phyloP scores from a whole-genome alignment of 2,888 invertebrate species.

The Abscondita cerata region DNA sequence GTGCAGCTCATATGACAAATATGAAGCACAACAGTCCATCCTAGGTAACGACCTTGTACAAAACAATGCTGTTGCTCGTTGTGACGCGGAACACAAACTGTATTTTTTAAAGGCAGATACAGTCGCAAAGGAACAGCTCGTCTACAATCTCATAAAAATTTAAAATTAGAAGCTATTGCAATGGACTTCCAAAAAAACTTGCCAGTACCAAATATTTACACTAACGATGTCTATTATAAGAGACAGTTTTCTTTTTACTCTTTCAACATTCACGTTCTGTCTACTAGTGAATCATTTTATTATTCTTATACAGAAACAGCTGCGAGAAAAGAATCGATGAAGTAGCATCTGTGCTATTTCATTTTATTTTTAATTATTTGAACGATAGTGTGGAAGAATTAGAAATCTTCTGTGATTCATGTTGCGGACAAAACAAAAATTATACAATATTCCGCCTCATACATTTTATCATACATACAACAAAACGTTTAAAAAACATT shows the following conservation, averaged over 20 bases:
- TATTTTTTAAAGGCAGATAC: slow-evolving; percentile 5
- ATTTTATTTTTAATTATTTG: too few relatives aligned
- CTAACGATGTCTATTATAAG: slow-evolving; percentile 18
- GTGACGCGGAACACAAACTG: slow-evolving; percentile 1
- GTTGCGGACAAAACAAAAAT: too few relatives aligned
- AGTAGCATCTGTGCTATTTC: too few relatives aligned
- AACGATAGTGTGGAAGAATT: too few relatives aligned
- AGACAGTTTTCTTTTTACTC: slow-evolving; percentile 39
- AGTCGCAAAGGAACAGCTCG: neutral
- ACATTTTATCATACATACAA: too few relatives aligned
- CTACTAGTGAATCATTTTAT: slow-evolving; percentile 39
- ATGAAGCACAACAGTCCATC: slow-evolving; percentile 4
- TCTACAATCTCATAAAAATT: neutral
- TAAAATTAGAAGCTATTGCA: slow-evolving; percentile 1
- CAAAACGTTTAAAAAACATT: too few relatives aligned
- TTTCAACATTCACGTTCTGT: slow-evolving; percentile 44
- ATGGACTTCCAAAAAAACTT: slow-evolving; percentile 11
- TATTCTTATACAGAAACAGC: slow-evolving; percentile 42
- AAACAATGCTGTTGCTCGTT: neutral
- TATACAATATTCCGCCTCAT: too few relatives aligned
- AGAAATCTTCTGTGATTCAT: too few relatives aligned
- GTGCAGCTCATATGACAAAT: slow-evolving; percentile 8
- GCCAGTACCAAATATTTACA: slow-evolving; percentile 7
- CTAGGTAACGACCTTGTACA: neutral
- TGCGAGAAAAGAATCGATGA: slow-evolving; percentile 40